Percentiles rank a stretch among this genome's conserved stretches.
Evolutionary conservation across 2,797 vertebrate genomes (phyloP).

Genomic region (Steatocranus sp.): DNA sequence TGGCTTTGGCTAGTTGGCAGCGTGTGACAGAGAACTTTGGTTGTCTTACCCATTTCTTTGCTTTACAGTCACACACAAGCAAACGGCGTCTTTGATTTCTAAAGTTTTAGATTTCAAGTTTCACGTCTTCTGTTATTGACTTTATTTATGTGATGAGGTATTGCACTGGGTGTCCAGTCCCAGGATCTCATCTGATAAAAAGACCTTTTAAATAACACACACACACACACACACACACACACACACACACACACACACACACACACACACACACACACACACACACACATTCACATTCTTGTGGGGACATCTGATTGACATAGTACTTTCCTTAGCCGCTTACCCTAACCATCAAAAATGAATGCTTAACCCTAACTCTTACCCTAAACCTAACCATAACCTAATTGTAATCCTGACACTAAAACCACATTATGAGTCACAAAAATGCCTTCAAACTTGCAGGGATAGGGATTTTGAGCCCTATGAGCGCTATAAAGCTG

Average conservation of each 20-base stretch:
- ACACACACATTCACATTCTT: not conserved
- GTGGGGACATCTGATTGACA: too few relatives aligned
- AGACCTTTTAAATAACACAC: accelerated
- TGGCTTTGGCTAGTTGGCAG: not conserved
- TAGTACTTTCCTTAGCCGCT: too few relatives aligned
- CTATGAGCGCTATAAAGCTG: too few relatives aligned
- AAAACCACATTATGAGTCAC: too few relatives aligned
- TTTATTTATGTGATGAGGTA: not conserved
- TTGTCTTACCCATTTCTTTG: not conserved
- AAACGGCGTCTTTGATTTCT: not conserved
- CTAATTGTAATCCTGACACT: too few relatives aligned
- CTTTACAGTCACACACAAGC: accelerated
- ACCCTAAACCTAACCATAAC: too few relatives aligned
- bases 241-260: too few relatives aligned
- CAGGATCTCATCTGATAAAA: not conserved
- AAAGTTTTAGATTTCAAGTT: not conserved
- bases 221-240: not conserved
- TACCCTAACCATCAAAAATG: too few relatives aligned
- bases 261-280: too few relatives aligned
- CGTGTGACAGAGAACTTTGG: not conserved
- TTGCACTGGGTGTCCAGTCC: not conserved
- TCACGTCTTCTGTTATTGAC: not conserved
- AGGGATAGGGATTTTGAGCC: too few relatives aligned
- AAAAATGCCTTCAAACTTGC: too few relatives aligned
- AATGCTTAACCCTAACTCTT: too few relatives aligned